Conservation (phyloP, 1,140 invertebrate genomes). For the Plodia interpunctella region DNA sequence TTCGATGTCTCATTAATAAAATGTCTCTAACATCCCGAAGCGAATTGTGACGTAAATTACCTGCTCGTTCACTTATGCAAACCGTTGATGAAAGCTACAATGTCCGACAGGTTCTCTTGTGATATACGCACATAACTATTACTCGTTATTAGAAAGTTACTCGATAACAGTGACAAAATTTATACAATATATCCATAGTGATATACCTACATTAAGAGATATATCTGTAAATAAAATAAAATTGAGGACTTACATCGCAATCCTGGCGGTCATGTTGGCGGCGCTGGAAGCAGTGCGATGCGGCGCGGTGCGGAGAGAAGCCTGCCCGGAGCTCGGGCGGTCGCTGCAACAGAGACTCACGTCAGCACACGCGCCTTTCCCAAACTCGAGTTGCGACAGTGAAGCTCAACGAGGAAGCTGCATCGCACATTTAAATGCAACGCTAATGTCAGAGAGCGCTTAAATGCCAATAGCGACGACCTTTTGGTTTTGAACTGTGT, state of each 20-base stretch:
- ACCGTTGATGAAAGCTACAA: conserved; percentile 56
- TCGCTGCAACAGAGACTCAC: conserved; percentile 69
- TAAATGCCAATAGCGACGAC: conserved; percentile 74
- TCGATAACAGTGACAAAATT: conserved; percentile 21
- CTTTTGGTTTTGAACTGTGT: conserved; percentile 66
- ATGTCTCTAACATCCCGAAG: conserved; percentile 16
- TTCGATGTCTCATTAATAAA: conserved; percentile 20
- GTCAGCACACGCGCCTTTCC: conserved; percentile 69
- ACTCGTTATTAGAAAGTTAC: conserved; percentile 44
- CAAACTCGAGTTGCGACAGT: conserved; percentile 70
- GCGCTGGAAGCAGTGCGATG: conserved; percentile 15
- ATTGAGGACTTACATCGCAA: conserved; percentile 54
- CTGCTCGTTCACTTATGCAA: conserved; percentile 35
- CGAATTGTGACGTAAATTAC: conserved; percentile 35
- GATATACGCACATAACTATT: conserved; percentile 29
- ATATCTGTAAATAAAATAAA: background rate
- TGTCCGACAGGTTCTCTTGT: conserved; percentile 35
- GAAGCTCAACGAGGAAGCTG: conserved; percentile 70
- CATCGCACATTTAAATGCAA: conserved; percentile 73
- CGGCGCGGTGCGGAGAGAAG: conserved; percentile 19
- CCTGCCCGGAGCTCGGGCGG: conserved; percentile 46
- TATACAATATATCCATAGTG: too few species aligned
- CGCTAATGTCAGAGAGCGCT: conserved; percentile 73
- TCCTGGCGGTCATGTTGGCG: conserved; percentile 14
- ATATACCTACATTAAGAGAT: too few species aligned